Evolutionary conservation across 2,113 vertebrate genomes (phyloP), one percentile per base, ranked within the genome.

Genomic region (Ictalurus punctatus): DNA sequence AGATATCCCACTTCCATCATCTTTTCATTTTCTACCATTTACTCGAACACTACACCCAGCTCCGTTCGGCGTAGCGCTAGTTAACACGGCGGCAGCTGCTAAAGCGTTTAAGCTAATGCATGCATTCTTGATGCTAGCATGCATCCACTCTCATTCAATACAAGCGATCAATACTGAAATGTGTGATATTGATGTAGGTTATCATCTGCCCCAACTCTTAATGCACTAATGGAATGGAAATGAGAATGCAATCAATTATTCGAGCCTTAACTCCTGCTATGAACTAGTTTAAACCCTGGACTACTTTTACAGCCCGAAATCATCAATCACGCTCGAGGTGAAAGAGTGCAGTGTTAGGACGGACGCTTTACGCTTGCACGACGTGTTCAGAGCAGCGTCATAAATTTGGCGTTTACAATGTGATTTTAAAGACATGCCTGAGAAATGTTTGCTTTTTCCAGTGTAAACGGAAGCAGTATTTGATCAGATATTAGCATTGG

Each of bases 211-310:
- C 59, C 37, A 34, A 82, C 44, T 58, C 86, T 87, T 69, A 82
- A 69, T 82, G 78, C 48, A 82, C 63, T 85, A 85, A 85, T 85
- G 84, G 84, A 85, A 85, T 85, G 65, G 63, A 85, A 85, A 85
- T 71, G 84, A 85, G 84, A 85, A 73, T n/a, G 63, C 59, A 69
- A 69, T 85, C 84, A 85, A 85, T 85, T 85, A 48, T 21, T 56
- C 44, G 8, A 34, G 63, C 44, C 30, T 85, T 85, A 89, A 86
- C 54, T 40, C 67, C 52, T 2, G 16, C 40, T 6, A 37, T 63
- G 76, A 83, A 83, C 65, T 34, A 16, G 52, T 89, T 69, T 44
- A 89, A 83, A 83, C 37, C 81, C 30, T 21, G 23, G 59, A 83
- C 81, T 25, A 63, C 58, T 83, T 63, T 63, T 63, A 83, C 58